A percentile compares a stretch with the other conserved stretches of the same genome.
Conservation (phyloP, 2,888 invertebrate species). For the Leptinotarsa tumamoca region DNA sequence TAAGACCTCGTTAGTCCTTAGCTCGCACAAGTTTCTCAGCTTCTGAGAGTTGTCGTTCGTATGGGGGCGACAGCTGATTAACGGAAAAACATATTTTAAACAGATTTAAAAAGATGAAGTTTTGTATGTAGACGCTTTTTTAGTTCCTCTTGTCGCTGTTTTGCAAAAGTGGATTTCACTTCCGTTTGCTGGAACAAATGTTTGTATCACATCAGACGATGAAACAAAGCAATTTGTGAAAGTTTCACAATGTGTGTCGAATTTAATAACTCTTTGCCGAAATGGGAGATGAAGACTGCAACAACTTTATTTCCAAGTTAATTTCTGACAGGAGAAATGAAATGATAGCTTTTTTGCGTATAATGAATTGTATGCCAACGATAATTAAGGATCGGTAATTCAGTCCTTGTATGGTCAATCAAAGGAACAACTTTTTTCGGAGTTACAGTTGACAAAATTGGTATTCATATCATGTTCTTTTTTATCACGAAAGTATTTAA, state of each 20-base stretch:
- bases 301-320: constrained; percentile 39
- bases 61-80: too few relatives aligned
- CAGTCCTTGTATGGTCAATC: background rate
- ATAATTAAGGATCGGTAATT: background rate
- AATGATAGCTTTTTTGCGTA: constrained; percentile 11
- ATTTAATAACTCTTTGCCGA: constrained; percentile 38
- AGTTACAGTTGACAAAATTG: background rate
- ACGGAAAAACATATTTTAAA: too few relatives aligned
- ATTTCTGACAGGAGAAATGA: constrained; percentile 35
- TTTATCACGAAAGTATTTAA: too few relatives aligned
- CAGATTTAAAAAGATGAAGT: too few relatives aligned
- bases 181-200: too few relatives aligned
- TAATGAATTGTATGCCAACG: background rate
- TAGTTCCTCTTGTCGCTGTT: too few relatives aligned
- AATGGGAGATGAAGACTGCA: constrained; percentile 36
- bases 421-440: background rate
- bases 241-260: constrained; percentile 38
- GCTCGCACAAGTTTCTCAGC: too few relatives aligned
- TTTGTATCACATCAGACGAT: too few relatives aligned
- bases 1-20: too few relatives aligned
- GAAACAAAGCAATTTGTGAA: constrained; percentile 33
- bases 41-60: too few relatives aligned
- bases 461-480: background rate
- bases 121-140: too few relatives aligned
- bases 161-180: too few relatives aligned